Evolutionary conservation across 2,797 vertebrate genomes (phyloP), one percentile per base, ranked within the genome.

Genomic region (Enteromius argenteus): DNA sequence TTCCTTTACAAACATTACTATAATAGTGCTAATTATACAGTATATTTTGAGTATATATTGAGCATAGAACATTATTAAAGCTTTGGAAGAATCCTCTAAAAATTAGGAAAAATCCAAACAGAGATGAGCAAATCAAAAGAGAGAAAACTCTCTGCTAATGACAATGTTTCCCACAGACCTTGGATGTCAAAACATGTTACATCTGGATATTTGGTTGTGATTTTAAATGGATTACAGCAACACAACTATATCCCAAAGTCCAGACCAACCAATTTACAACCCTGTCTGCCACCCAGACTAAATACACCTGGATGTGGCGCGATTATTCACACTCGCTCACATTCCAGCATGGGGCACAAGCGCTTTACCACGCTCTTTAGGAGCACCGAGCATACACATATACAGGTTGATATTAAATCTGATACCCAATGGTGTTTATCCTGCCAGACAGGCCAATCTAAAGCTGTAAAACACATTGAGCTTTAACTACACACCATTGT

Each of bases 301-400:
- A 92, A 93, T 93, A 93, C 92, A 95, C 91, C 93, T 95, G 92
- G 91, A 89, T 89, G 66, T 76, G 84, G 87, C 21, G 79, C 87
- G 83, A 92, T 95, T 94, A 84, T 94, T 88, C 92, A 87, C 86
- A 89, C 90, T 79, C 89, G 82, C 89, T 90, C 90, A 53, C 7
- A 84, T 93, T 93, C 85, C 90, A 79, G 80, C 79, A 81, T 53
- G 58, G 83, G 60, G 35, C 37, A 80, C 79, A 72, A 71, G 3
- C 44, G 39, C 72, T 58, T 84, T 88, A 85, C 53, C 67, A 35
- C 30, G 85, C 44, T 86, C 87, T 89, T 27, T 85, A 90, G 90
- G 76, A 87, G 85, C 87, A 44, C 68, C 80, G 82, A 91, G 88
- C 86, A 53, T 86, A 83, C 84, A 86, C 83, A 84, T 79, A 80